A percentile compares a stretch with the other conserved stretches of the same genome.
Evolutionary conservation across 2,888 invertebrate genomes (phyloP).

Genomic region (Mylabris sibirica): DNA sequence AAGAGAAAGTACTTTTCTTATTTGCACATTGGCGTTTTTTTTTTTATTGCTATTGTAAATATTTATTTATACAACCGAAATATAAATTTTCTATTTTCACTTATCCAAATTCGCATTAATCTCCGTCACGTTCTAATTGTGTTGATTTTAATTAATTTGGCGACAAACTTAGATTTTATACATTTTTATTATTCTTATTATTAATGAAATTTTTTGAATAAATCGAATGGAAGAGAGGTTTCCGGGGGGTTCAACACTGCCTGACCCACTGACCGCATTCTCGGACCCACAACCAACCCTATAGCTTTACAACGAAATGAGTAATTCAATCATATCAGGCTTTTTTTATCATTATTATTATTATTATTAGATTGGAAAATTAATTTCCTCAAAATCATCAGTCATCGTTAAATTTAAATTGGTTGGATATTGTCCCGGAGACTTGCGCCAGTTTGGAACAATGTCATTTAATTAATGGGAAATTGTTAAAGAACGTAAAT

Average conservation of each 20-base stretch:
- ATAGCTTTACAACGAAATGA: neutral
- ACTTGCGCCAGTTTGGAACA: neutral
- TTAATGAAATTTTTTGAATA: neutral
- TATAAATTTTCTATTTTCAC: slow-evolving; percentile 1
- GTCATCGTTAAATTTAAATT: slow-evolving; percentile 9
- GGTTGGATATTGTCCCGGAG: neutral
- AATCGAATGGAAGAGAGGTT: neutral
- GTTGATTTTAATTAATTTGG: too few species aligned
- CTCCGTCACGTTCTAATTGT: too few species aligned
- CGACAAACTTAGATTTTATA: too few species aligned
- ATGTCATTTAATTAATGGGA: neutral
- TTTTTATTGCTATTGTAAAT: neutral
- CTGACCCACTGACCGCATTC: slow-evolving; percentile 30
- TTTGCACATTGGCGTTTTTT: slow-evolving; percentile 22
- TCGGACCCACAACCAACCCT: neutral
- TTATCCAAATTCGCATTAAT: neutral
- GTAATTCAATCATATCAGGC: neutral
- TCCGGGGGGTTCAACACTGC: neutral
- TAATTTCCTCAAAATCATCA: neutral
- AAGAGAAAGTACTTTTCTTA: slow-evolving; percentile 26
- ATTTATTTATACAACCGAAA: neutral
- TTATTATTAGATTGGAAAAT: neutral
- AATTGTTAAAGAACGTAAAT: neutral
- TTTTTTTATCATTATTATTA: neutral
- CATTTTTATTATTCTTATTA: too few species aligned